These are phyloP conservation scores for Vipera latastei DNA, from an alignment of 2,797 vertebrate genomes.

Conservation along the genomic window DNA sequence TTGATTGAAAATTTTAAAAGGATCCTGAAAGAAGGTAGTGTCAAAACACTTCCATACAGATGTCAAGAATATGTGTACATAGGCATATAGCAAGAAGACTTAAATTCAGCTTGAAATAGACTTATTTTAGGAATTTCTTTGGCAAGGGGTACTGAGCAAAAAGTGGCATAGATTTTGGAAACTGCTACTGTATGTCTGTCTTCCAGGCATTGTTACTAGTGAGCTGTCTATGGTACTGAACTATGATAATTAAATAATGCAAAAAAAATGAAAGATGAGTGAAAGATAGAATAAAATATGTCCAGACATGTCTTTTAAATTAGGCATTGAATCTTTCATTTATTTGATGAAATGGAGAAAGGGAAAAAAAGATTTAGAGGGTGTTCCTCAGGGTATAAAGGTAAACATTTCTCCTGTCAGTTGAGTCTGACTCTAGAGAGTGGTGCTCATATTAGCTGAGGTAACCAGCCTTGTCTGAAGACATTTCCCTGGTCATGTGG, in stretches of 20 bases:
- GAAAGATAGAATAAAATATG: not conserved
- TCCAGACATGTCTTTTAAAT: not conserved
- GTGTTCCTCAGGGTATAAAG: not conserved
- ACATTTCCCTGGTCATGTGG: not conserved
- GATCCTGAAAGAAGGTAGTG: not conserved
- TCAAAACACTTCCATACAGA: not conserved
- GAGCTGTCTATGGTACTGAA: not conserved
- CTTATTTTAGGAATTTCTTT: not conserved
- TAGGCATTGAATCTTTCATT: not conserved
- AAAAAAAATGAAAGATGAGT: not conserved
- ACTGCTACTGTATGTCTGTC: not conserved
- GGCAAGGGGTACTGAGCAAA: not conserved
- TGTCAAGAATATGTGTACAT: not conserved
- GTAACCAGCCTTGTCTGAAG: not conserved
- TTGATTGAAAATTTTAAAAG: not conserved
- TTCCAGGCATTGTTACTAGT: not conserved
- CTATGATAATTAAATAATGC: not conserved
- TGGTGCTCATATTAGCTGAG: not conserved
- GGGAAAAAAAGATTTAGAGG: not conserved
- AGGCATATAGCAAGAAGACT: not conserved
- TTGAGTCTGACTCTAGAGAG: not conserved
- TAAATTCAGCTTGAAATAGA: not conserved
- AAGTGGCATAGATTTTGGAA: not conserved
- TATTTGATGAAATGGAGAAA: not conserved
- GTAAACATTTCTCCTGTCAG: not conserved